Evolutionary conservation across 2,888 invertebrate species (phyloP).

Genomic region (Acronicta alni): DNA sequence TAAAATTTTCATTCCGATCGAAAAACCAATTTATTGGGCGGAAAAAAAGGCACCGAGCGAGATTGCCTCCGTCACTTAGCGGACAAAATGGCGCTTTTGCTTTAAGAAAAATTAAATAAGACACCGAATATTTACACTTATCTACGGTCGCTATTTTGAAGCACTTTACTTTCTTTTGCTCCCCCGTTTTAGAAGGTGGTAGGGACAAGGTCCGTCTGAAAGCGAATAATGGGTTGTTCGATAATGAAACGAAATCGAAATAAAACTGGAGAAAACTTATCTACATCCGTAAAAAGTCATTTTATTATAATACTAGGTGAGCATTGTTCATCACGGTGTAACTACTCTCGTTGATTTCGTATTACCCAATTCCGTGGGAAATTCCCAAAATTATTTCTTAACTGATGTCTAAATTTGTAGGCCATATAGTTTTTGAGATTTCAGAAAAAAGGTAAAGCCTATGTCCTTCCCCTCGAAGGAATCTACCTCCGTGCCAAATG

Average conservation of each 20-base stretch:
- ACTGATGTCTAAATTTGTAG: too few species aligned
- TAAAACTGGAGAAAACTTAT: too few species aligned
- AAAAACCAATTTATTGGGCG: conserved; percentile 41
- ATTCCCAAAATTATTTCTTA: too few species aligned
- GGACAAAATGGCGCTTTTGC: conserved; percentile 52
- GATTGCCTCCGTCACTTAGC: conserved; percentile 47
- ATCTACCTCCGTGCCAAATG: too few species aligned
- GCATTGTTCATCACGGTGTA: too few species aligned
- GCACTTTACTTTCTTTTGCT: conserved; percentile 72
- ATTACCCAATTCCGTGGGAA: too few species aligned
- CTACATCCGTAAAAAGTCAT: neutral
- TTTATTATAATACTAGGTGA: neutral
- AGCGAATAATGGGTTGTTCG: conserved; percentile 35
- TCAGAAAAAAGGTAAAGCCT: too few species aligned
- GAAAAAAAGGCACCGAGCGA: conserved; percentile 28
- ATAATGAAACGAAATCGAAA: too few species aligned
- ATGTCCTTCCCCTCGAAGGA: too few species aligned
- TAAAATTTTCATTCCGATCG: conserved; percentile 29
- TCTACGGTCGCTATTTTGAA: conserved; percentile 71
- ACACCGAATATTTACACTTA: conserved; percentile 78
- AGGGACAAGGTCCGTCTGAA: conserved; percentile 41
- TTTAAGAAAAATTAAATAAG: conserved; percentile 75
- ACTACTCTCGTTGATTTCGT: too few species aligned
- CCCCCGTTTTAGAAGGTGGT: conserved; percentile 58
- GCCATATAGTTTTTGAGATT: too few species aligned